Percentiles rank a stretch among this genome's conserved stretches.
These are phyloP conservation scores for Chromoteleia sp. DNA, from an alignment of 2,888 invertebrate species.

Conservation along the genomic window DNA sequence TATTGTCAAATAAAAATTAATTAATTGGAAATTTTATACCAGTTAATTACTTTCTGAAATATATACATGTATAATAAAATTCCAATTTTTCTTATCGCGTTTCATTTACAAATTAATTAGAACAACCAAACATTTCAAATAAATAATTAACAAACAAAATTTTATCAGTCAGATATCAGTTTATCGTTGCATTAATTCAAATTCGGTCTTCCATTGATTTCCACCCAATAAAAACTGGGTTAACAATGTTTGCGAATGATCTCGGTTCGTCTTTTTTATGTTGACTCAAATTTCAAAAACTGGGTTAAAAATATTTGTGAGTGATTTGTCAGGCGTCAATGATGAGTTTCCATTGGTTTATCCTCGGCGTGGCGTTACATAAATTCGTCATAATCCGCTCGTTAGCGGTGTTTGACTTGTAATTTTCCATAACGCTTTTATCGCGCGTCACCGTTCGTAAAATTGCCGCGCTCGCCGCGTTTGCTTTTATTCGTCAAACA, in stretches of 20 bases:
- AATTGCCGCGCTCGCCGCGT: constrained; percentile 46
- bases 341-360: constrained; percentile 21
- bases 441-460: constrained; percentile 63
- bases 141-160: neutral
- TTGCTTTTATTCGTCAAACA: constrained; percentile 69
- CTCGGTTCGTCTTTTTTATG: too few relatives aligned
- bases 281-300: constrained; percentile 9
- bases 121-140: too few relatives aligned
- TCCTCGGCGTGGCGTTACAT: constrained; percentile 45
- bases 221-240: neutral
- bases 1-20: too few relatives aligned
- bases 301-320: constrained; percentile 43
- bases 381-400: constrained; percentile 61
- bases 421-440: constrained; percentile 67
- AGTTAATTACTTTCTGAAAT: too few relatives aligned
- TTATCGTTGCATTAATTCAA: neutral
- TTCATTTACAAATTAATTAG: too few relatives aligned
- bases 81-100: too few relatives aligned
- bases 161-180: constrained; percentile 12
- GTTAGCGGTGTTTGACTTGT: constrained; percentile 62
- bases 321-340: constrained; percentile 3
- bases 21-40: too few relatives aligned
- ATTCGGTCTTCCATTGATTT: neutral
- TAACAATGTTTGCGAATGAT: neutral
- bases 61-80: too few relatives aligned